A percentile compares a stretch with the other conserved stretches of the same genome.
These are phyloP conservation scores for Meleagris gallopavo DNA, from an alignment of 2,113 vertebrate species.

Conservation along the genomic window DNA sequence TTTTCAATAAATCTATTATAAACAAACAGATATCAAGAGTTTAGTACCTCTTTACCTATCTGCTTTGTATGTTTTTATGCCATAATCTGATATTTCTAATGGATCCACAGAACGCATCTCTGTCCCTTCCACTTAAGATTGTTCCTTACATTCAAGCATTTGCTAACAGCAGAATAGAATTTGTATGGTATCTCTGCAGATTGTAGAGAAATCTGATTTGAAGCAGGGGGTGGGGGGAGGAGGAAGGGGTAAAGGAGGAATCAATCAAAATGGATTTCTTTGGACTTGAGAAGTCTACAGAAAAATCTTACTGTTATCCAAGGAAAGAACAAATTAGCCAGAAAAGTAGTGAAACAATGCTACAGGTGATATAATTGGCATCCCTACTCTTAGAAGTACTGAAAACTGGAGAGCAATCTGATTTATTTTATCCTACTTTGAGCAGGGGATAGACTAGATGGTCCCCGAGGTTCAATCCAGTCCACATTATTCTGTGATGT, in stretches of 20 bases:
- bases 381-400: neutral
- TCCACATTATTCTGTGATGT: neutral
- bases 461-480: neutral
- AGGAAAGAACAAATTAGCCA: neutral
- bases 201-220: neutral
- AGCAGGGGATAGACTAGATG: neutral
- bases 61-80: neutral
- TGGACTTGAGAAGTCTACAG: neutral
- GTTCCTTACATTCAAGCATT: neutral
- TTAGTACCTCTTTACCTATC: neutral
- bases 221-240: no score
- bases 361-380: neutral
- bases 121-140: neutral
- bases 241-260: neutral
- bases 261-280: neutral
- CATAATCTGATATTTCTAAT: neutral
- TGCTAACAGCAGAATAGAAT: neutral
- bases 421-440: neutral
- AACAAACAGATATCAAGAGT: neutral
- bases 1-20: neutral
- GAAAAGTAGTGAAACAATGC: neutral
- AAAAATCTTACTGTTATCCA: neutral
- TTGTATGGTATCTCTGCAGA: neutral
- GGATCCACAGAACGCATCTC: neutral
- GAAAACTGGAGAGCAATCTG: neutral